phyloP scores from a whole-genome alignment of 1,140 invertebrate species.

The Orius laevigatus region DNA sequence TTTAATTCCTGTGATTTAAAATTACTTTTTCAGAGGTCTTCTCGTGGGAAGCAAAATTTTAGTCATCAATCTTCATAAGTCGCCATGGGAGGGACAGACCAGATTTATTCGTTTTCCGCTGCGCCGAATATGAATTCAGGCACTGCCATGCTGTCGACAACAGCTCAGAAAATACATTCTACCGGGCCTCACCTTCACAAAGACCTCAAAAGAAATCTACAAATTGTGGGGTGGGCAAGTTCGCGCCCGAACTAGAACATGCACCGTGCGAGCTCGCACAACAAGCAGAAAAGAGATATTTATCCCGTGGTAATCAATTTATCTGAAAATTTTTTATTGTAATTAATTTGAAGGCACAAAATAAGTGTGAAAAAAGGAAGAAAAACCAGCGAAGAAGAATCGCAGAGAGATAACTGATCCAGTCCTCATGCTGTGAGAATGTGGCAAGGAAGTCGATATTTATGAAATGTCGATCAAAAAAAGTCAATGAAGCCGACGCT shows the following conservation, averaged over 20 bases:
- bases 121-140: slow-evolving; percentile 55
- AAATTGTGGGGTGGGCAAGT: too few species aligned
- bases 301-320: too few species aligned
- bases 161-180: slow-evolving; percentile 45
- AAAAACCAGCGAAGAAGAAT: too few species aligned
- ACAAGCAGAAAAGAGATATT: slow-evolving; percentile 18
- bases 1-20: too few species aligned
- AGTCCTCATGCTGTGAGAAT: too few species aligned
- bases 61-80: slow-evolving; percentile 44
- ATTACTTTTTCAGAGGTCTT: slow-evolving; percentile 26
- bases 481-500: too few species aligned
- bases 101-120: slow-evolving; percentile 53
- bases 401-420: too few species aligned
- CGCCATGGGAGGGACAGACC: slow-evolving; percentile 53
- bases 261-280: slow-evolving; percentile 11
- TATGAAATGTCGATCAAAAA: too few species aligned
- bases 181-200: slow-evolving; percentile 49
- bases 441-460: too few species aligned
- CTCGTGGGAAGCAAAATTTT: slow-evolving; percentile 30
- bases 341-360: too few species aligned
- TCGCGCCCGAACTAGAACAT: slow-evolving; percentile 26
- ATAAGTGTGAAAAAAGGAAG: too few species aligned
- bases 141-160: slow-evolving; percentile 44
- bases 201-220: slow-evolving; percentile 40
- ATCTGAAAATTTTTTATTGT: too few species aligned